phyloP scores from a whole-genome alignment of 2,113 vertebrate species.

The Ciconia stormi region DNA sequence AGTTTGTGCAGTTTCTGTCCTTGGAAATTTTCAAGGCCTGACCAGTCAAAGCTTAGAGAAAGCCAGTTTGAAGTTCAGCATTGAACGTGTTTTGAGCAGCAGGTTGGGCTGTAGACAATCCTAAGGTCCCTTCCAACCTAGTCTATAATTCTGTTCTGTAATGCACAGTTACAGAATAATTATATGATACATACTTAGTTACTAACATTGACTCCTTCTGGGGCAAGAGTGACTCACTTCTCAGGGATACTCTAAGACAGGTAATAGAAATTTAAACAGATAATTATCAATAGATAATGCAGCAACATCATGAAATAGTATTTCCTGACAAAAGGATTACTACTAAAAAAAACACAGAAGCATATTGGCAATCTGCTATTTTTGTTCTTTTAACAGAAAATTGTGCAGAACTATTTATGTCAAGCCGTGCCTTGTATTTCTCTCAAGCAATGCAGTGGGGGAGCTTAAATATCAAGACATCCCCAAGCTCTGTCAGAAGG shows the following conservation, averaged over 20 bases:
- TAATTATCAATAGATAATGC: background rate
- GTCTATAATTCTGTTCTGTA: background rate
- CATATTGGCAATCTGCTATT: background rate
- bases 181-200: background rate
- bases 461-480: background rate
- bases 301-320: background rate
- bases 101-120: background rate
- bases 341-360: background rate
- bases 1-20: background rate
- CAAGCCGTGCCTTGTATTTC: background rate
- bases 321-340: background rate
- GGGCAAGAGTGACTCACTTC: background rate
- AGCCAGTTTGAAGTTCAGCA: background rate
- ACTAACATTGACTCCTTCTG: background rate
- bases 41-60: background rate
- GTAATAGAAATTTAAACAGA: background rate
- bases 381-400: background rate
- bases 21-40: background rate
- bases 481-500: background rate
- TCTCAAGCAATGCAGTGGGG: background rate
- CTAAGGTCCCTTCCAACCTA: background rate
- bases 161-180: background rate
- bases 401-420: background rate
- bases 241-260: background rate
- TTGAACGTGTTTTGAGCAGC: background rate